These are phyloP conservation scores for Ectropis grisescens DNA, from an alignment of 1,140 invertebrate species.

Conservation along the genomic window DNA sequence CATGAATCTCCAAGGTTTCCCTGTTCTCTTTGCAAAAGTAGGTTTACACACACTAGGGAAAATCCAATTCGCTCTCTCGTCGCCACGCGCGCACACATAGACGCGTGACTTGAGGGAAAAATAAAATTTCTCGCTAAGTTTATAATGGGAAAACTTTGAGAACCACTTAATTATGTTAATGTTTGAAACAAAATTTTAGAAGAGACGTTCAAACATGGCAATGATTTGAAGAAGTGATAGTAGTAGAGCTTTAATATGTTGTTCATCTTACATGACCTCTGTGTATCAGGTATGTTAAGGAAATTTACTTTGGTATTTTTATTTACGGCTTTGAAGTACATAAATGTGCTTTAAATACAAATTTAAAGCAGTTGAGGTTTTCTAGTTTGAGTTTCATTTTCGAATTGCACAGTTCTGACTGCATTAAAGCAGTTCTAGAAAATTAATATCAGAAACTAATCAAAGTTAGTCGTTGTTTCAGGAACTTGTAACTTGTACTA, in stretches of 20 bases:
- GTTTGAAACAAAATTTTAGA: conserved; percentile 70
- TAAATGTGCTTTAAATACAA: too few relatives aligned
- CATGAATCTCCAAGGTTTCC: conserved; percentile 51
- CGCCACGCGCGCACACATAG: conserved; percentile 53
- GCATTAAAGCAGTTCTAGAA: conserved; percentile 25
- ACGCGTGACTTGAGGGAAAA: conserved; percentile 66
- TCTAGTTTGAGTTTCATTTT: background rate
- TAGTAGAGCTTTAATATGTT: conserved; percentile 36
- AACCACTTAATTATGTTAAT: conserved; percentile 71
- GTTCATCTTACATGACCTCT: conserved; percentile 6
- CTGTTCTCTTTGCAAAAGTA: conserved; percentile 63
- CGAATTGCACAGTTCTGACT: conserved; percentile 20
- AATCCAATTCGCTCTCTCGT: conserved; percentile 63
- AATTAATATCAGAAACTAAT: conserved; percentile 47
- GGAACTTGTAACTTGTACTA: conserved; percentile 3
- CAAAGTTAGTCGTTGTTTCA: conserved; percentile 38
- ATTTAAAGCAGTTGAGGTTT: too few relatives aligned
- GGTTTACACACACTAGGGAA: conserved; percentile 61
- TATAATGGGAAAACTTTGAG: conserved; percentile 71
- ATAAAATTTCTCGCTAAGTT: conserved; percentile 71
- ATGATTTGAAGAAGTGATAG: too few relatives aligned
- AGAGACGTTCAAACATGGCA: conserved; percentile 63
- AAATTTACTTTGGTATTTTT: too few relatives aligned
- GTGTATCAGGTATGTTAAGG: too few relatives aligned
- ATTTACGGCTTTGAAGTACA: too few relatives aligned